Evolutionary conservation across 2,113 vertebrate genomes (phyloP).

Genomic region (Cephalopterus ornatus): DNA sequence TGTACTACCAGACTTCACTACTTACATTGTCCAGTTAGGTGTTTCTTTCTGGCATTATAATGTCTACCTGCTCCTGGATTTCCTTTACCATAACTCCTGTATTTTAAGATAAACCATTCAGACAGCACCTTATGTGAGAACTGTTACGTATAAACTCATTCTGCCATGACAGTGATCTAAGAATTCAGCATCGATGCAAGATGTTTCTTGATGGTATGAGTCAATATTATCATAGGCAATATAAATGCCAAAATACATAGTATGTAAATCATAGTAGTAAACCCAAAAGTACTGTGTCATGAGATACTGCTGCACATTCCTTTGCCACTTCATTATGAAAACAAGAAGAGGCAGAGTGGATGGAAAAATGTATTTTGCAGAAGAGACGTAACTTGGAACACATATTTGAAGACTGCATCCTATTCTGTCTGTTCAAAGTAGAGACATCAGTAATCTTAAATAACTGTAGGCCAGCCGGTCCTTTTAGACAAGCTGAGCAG

Average conservation of each 20-base stretch:
- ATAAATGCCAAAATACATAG: neutral
- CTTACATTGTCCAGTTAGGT: neutral
- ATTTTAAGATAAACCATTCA: neutral
- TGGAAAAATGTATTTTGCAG: neutral
- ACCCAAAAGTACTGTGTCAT: neutral
- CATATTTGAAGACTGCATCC: neutral
- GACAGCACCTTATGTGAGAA: neutral
- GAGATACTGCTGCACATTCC: neutral
- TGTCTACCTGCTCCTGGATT: neutral
- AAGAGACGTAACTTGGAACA: neutral
- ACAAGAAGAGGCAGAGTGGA: neutral
- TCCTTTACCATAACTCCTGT: neutral
- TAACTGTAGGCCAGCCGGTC: neutral
- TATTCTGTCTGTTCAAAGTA: neutral
- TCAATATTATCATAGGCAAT: neutral
- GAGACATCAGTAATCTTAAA: neutral
- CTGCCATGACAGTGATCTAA: neutral
- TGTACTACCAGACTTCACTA: neutral
- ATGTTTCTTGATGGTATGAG: neutral
- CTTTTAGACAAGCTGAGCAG: neutral
- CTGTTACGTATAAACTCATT: neutral
- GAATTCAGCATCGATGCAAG: neutral
- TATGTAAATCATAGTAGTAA: neutral
- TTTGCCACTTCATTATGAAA: neutral
- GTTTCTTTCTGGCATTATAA: neutral